Evolutionary conservation across 2,113 vertebrate species (phyloP).

Genomic region (Potamarius usumacintae): DNA sequence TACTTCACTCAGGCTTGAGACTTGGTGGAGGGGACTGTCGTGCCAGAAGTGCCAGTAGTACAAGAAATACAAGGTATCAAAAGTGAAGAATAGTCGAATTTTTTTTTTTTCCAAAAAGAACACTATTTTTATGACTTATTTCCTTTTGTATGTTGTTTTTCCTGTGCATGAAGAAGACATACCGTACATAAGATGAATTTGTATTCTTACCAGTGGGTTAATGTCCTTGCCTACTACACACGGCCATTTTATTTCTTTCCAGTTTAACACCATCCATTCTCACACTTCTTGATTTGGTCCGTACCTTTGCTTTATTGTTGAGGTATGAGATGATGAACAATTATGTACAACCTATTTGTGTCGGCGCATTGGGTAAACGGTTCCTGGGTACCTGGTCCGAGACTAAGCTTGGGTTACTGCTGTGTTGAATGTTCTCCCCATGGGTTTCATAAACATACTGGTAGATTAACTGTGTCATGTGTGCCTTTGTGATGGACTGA

Average conservation of each 20-base stretch:
- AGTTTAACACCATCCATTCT: not conserved
- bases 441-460: not conserved
- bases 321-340: not conserved
- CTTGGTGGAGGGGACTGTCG: not conserved
- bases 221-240: not conserved
- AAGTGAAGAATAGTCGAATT: not conserved
- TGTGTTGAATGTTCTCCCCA: not conserved
- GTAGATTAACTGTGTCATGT: not conserved
- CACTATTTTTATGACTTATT: not conserved
- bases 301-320: not conserved
- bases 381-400: not conserved
- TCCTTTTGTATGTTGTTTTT: not conserved
- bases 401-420: not conserved
- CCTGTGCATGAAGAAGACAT: not conserved
- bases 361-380: not conserved
- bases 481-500: not conserved
- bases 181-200: not conserved
- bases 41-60: not conserved
- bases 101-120: not conserved
- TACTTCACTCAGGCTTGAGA: slow-evolving; percentile 5
- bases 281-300: not conserved
- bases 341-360: not conserved
- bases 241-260: not conserved
- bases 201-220: too few species aligned
- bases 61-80: not conserved